These are phyloP conservation scores for Axea sp. DNA, from an alignment of 2,888 invertebrate genomes.

Conservation along the genomic window DNA sequence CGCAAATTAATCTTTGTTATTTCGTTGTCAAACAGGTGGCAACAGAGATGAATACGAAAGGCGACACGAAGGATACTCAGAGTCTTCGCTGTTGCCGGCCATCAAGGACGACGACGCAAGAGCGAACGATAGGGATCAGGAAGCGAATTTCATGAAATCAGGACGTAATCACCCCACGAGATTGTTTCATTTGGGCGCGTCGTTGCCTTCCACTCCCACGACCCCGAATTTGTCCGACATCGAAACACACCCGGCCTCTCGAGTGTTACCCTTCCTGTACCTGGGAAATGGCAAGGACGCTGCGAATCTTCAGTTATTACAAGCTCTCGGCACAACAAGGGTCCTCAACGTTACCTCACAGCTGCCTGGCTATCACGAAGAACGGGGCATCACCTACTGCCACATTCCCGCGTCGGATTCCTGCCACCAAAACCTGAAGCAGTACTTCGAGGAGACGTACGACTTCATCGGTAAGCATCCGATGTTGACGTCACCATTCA, in stretches of 20 bases:
- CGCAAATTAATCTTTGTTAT: too few relatives aligned
- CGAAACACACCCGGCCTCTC: constrained; percentile 88
- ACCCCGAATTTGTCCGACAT: constrained; percentile 81
- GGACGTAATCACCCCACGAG: constrained; percentile 71
- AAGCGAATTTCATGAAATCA: constrained; percentile 79
- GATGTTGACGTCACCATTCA: background rate
- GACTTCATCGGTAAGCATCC: constrained; percentile 88
- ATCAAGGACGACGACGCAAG: constrained; percentile 37
- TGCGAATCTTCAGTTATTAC: constrained; percentile 84
- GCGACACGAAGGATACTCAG: constrained; percentile 86
- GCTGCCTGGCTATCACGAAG: constrained; percentile 86
- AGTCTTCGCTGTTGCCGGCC: constrained; percentile 82
- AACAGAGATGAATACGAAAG: constrained; percentile 85
- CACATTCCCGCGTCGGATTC: constrained; percentile 91
- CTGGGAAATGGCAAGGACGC: constrained; percentile 92
- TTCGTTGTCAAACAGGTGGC: constrained; percentile 81
- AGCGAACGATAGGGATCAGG: constrained; percentile 70
- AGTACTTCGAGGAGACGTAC: constrained; percentile 93
- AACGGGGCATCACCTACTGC: constrained; percentile 85
- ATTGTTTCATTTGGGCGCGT: constrained; percentile 69
- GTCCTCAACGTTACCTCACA: constrained; percentile 91
- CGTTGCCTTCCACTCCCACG: constrained; percentile 64
- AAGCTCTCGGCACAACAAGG: constrained; percentile 85
- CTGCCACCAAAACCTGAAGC: constrained; percentile 91
- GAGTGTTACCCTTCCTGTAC: constrained; percentile 89